phyloP scores from a whole-genome alignment of 2,888 invertebrate genomes.

The Scaptomyza cyrtandrae region DNA sequence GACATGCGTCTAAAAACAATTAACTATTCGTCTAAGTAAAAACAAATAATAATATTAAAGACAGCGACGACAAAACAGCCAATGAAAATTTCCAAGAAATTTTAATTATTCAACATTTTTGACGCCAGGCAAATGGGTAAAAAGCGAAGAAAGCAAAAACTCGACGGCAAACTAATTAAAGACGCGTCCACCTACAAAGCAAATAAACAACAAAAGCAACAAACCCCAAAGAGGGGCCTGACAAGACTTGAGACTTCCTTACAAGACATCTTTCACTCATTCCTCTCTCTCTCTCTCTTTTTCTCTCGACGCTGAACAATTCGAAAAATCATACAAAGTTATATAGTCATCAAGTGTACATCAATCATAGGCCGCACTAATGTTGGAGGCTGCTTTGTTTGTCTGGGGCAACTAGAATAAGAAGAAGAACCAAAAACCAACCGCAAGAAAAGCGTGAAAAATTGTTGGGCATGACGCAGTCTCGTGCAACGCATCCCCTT shows the following conservation, averaged over 20 bases:
- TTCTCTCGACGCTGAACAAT: slow-evolving; percentile 23
- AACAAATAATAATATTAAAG: slow-evolving; percentile 6
- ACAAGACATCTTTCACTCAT: slow-evolving; percentile 3
- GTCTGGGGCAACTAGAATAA: slow-evolving; percentile 40
- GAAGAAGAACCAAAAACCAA: slow-evolving; percentile 11
- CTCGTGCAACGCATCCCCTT: slow-evolving; percentile 46
- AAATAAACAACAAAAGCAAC: background rate
- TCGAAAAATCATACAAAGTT: slow-evolving; percentile 77
- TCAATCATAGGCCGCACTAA: slow-evolving; percentile 77
- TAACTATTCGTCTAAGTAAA: slow-evolving; percentile 31
- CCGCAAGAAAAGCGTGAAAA: slow-evolving; percentile 77
- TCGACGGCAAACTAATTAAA: slow-evolving; percentile 73
- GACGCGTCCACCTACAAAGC: slow-evolving; percentile 74
- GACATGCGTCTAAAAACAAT: slow-evolving; percentile 65
- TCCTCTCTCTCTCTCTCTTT: slow-evolving; percentile 2
- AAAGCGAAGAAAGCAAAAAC: slow-evolving; percentile 37
- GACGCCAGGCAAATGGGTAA: slow-evolving; percentile 71
- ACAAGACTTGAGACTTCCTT: slow-evolving; percentile 5
- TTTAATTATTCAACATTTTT: slow-evolving; percentile 79
- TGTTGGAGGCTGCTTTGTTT: slow-evolving; percentile 59
- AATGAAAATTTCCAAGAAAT: slow-evolving; percentile 76
- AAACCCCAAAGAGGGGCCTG: slow-evolving; percentile 6
- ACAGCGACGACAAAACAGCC: slow-evolving; percentile 56
- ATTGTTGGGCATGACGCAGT: slow-evolving; percentile 77
- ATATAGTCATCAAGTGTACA: slow-evolving; percentile 82